Evolutionary conservation across 1,140 invertebrate species (phyloP).

Genomic region (Drosophila mojavensis): DNA sequence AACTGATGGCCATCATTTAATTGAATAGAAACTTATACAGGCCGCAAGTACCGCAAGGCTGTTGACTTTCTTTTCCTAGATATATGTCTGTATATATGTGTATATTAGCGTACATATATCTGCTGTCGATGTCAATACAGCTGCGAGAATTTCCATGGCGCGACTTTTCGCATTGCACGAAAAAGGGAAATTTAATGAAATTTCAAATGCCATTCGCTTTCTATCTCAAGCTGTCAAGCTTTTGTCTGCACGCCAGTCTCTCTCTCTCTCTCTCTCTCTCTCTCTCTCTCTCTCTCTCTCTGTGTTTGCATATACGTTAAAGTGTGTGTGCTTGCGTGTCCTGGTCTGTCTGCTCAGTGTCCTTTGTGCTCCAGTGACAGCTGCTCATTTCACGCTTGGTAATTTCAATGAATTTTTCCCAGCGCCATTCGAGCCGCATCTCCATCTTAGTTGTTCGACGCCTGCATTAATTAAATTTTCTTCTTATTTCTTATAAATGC

Average conservation of each 20-base stretch:
- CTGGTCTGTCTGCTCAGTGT: conserved; percentile 39
- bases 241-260: conserved; percentile 30
- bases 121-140: conserved; percentile 37
- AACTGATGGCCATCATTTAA: conserved; percentile 55
- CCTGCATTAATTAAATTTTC: conserved; percentile 72
- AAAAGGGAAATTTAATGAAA: conserved; percentile 78
- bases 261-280: neutral
- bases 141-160: conserved; percentile 50
- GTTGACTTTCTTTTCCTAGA: conserved; percentile 4
- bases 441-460: conserved; percentile 57
- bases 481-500: conserved; percentile 41
- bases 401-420: conserved; percentile 77
- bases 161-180: conserved; percentile 34
- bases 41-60: conserved; percentile 24
- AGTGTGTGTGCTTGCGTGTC: conserved; percentile 25
- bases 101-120: neutral
- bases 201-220: conserved; percentile 73
- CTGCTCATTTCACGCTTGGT: conserved; percentile 80
- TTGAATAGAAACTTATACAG: conserved; percentile 58
- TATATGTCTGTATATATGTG: neutral
- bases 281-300: neutral
- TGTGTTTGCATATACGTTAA: conserved; percentile 11
- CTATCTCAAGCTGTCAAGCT: conserved; percentile 58
- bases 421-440: conserved; percentile 32
- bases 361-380: conserved; percentile 75